These are phyloP conservation scores for Chloroceryle amazona DNA, from an alignment of 2,797 vertebrate genomes.

Conservation along the genomic window DNA sequence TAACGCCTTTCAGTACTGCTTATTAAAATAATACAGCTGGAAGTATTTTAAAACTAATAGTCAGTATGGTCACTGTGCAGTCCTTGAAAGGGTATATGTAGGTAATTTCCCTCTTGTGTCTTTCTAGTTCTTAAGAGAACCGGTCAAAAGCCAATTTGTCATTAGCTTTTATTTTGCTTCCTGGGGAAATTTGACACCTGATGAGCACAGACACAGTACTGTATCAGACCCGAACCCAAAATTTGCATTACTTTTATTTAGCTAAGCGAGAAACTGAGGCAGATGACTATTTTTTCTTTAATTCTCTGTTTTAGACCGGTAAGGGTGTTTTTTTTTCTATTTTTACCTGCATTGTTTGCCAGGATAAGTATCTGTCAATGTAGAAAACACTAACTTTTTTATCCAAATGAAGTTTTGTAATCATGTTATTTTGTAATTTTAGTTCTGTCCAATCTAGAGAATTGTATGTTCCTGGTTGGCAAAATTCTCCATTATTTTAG, in stretches of 20 bases:
- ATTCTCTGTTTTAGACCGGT: background rate
- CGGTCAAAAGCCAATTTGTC: background rate
- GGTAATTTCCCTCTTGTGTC: background rate
- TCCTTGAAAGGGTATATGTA: background rate
- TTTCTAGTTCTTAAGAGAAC: background rate
- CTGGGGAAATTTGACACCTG: background rate
- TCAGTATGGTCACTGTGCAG: background rate
- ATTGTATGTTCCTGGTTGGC: background rate
- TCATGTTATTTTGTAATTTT: background rate
- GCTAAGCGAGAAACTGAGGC: background rate
- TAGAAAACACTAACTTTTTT: background rate
- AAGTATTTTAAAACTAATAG: background rate
- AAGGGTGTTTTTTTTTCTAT: background rate
- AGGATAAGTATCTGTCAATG: background rate
- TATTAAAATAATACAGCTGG: background rate
- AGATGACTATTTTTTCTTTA: background rate
- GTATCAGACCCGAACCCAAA: background rate
- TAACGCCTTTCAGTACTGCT: background rate
- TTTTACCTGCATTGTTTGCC: background rate
- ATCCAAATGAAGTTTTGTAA: background rate
- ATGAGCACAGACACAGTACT: background rate
- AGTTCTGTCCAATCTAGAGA: background rate
- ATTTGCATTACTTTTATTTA: background rate
- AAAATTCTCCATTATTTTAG: fast-evolving
- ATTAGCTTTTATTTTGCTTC: background rate